Conservation (phyloP, 2,113 vertebrate species). For the Struthidea cinerea region DNA sequence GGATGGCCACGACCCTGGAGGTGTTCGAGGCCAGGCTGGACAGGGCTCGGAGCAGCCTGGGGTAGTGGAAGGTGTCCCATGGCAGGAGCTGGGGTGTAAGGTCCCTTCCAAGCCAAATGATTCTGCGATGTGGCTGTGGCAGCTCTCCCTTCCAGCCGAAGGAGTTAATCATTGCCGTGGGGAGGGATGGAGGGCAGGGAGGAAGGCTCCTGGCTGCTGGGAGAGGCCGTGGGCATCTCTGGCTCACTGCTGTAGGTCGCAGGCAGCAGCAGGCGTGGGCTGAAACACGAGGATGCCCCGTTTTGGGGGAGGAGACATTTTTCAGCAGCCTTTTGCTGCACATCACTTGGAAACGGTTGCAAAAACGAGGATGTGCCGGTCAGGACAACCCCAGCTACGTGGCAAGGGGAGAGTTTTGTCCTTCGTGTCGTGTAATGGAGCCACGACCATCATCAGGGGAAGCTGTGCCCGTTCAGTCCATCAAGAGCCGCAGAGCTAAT, state of each 20-base stretch:
- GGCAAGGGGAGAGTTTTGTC: constrained; percentile 33
- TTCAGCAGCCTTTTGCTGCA: background rate
- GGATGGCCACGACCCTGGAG: background rate
- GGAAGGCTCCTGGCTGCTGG: background rate
- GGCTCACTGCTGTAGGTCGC: background rate
- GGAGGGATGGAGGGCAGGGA: background rate
- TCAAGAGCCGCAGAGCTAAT: constrained; percentile 73
- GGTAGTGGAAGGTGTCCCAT: background rate
- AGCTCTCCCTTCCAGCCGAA: background rate
- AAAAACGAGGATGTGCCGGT: background rate
- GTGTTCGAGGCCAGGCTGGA: background rate
- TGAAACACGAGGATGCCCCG: rapidly evolving
- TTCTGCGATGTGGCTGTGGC: rapidly evolving
- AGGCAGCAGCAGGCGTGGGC: background rate
- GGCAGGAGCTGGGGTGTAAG: background rate
- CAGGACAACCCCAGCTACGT: background rate
- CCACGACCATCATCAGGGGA: constrained; percentile 27
- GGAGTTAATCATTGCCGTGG: background rate
- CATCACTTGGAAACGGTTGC: background rate
- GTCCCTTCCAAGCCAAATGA: background rate
- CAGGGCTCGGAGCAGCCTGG: background rate
- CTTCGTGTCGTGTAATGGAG: background rate
- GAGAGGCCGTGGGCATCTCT: no score
- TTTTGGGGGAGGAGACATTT: background rate
- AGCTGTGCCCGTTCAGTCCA: constrained; percentile 57